Percentiles rank a stretch among this genome's conserved stretches.
Conservation (phyloP, 35 echinoderm and acorn worm species). For the Lytechinus variegatus region DNA sequence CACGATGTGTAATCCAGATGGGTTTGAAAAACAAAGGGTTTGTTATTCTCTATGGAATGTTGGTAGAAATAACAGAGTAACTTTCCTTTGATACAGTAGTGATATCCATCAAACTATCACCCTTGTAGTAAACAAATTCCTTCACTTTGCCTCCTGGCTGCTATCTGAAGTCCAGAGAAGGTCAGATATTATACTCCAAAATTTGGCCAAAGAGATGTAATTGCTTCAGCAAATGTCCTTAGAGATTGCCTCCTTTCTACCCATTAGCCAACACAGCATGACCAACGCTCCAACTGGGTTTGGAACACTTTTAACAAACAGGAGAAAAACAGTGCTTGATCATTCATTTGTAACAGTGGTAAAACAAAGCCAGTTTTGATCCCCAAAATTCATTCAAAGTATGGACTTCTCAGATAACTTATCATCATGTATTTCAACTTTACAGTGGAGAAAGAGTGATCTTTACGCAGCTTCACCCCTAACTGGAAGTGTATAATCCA, state of each 20-base stretch:
- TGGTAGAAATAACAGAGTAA: background rate
- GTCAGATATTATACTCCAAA: background rate
- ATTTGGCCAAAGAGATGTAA: background rate
- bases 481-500: background rate
- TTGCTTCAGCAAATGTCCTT: background rate
- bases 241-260: background rate
- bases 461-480: background rate
- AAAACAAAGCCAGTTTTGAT: background rate
- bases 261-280: background rate
- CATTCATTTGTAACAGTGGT: background rate
- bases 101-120: background rate
- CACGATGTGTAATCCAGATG: background rate
- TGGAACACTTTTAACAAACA: background rate
- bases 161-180: background rate
- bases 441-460: background rate
- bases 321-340: background rate
- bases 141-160: background rate
- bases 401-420: background rate
- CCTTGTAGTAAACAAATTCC: background rate
- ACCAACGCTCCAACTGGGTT: background rate
- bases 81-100: background rate
- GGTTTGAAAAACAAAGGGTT: background rate
- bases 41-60: background rate
- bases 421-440: background rate
- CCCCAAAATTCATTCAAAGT: background rate